A percentile compares a stretch with the other conserved stretches of the same genome.
Evolutionary conservation across 2,113 vertebrate species (phyloP).

Genomic region (Tautogolabrus adspersus): DNA sequence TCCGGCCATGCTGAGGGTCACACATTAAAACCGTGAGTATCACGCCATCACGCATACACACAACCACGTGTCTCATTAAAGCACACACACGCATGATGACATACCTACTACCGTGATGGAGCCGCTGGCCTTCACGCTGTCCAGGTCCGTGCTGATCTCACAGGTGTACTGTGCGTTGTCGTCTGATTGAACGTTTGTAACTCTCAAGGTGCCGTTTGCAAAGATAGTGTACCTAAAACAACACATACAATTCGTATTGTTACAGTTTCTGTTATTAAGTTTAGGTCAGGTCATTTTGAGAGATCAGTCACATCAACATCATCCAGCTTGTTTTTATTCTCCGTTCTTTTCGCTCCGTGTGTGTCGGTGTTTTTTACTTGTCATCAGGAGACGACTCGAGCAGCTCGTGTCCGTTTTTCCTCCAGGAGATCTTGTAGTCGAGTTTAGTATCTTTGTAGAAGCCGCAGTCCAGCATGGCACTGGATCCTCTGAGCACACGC

Average conservation of each 20-base stretch:
- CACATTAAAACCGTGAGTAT: constrained; percentile 12
- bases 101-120: constrained; percentile 87
- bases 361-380: constrained; percentile 75
- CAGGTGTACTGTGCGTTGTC: constrained; percentile 87
- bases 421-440: constrained; percentile 62
- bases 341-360: too few species aligned
- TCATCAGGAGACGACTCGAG: constrained; percentile 59
- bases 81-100: constrained; percentile 4
- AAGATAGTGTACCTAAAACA: constrained; percentile 81
- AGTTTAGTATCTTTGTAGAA: constrained; percentile 69
- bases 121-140: constrained; percentile 77
- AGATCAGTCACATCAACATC: too few species aligned
- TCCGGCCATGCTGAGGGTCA: constrained; percentile 75
- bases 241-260: too few species aligned
- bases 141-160: constrained; percentile 83
- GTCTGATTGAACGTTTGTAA: constrained; percentile 74
- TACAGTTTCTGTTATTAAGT: neutral
- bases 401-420: constrained; percentile 64
- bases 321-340: too few species aligned
- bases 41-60: constrained; percentile 25
- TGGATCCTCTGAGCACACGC: constrained; percentile 58
- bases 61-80: neutral
- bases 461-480: constrained; percentile 78
- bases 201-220: constrained; percentile 74
- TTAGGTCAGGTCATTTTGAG: too few species aligned